Conservation (phyloP, 2,888 invertebrate genomes). For the Mesochorus sp. region DNA sequence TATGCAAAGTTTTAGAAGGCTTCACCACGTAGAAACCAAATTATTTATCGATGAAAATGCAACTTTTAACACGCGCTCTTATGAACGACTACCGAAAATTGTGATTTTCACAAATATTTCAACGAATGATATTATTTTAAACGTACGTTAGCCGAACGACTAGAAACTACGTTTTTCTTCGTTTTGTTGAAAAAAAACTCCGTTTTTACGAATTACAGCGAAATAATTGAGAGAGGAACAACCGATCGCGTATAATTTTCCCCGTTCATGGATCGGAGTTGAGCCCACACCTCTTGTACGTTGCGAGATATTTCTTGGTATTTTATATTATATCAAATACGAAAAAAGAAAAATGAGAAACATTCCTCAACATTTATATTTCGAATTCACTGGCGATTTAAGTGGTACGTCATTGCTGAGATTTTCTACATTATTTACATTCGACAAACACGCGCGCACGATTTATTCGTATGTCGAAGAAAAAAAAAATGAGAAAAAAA, state of each 20-base stretch:
- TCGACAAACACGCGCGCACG: slow-evolving; percentile 57
- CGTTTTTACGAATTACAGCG: slow-evolving; percentile 51
- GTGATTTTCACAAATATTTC: too few relatives aligned
- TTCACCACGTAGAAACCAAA: too few relatives aligned
- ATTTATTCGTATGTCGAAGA: not conserved
- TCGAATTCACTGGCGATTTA: slow-evolving; percentile 66
- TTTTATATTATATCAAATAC: too few relatives aligned
- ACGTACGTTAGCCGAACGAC: too few relatives aligned
- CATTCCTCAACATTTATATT: slow-evolving; percentile 32
- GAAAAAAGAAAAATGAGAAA: not conserved
- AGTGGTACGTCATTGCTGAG: slow-evolving; percentile 67
- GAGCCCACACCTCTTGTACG: not conserved
- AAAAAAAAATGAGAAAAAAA: not conserved
- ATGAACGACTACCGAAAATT: too few relatives aligned
- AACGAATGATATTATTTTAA: too few relatives aligned
- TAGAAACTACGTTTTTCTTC: too few relatives aligned
- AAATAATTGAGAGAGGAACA: slow-evolving; percentile 68
- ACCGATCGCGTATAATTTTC: slow-evolving; percentile 64
- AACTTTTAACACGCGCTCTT: too few relatives aligned
- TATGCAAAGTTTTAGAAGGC: too few relatives aligned
- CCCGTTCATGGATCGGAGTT: slow-evolving; percentile 16
- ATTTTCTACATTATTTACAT: slow-evolving; percentile 77
- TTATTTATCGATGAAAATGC: slow-evolving; percentile 67
- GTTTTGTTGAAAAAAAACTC: too few relatives aligned
- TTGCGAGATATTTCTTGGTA: not conserved